Base-by-base conservation (phyloP, 1,140 invertebrate genomes). In the Spodoptera frugiperda region DNA sequence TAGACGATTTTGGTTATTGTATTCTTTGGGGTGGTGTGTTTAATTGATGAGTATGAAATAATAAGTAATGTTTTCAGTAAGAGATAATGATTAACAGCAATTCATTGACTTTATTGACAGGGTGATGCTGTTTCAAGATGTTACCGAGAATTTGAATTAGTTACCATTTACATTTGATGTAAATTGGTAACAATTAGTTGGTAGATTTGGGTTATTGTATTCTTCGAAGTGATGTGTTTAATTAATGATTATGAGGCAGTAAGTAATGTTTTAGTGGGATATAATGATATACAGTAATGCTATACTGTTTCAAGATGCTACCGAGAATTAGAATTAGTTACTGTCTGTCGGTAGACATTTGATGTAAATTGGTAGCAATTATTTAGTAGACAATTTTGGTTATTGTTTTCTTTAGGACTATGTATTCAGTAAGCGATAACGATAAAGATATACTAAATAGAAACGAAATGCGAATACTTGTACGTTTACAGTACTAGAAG, bases 51-150 rank as follows among this genome's bases (percentile, higher is more conserved):
- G n/a, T n/a, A n/a, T n/a, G n/a, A n/a, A n/a, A n/a, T n/a, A n/a
- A n/a, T n/a, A n/a, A n/a, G n/a, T n/a, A n/a, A n/a, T n/a, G n/a
- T n/a, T n/a, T n/a, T n/a, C n/a, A n/a, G n/a, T n/a, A n/a, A n/a
- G n/a, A n/a, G n/a, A n/a, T n/a, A n/a, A n/a, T n/a, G n/a, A n/a
- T n/a, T n/a, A 78, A 57, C 68, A 72, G 17, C 19, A 48, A 59
- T 78, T 61, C 48, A 74, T 51, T 67, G 76, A 53, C 65, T 72
- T 57, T 57, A 59, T 57, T 39, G 76, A 77, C 65, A 68, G 53
- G 63, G 55, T 61, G 51, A 33, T 54, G 17, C 74, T 15, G 53
- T 21, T 71, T 44, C 48, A 54, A 71, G 49, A 68, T 68, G 48
- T 11, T 68, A 15, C 21, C 17, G 53, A 25, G 61, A 68, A 68